Base-by-base conservation (phyloP, 30 jellyfish, hydroid and myxozoan genomes). In the Aurelia sp. region DNA sequence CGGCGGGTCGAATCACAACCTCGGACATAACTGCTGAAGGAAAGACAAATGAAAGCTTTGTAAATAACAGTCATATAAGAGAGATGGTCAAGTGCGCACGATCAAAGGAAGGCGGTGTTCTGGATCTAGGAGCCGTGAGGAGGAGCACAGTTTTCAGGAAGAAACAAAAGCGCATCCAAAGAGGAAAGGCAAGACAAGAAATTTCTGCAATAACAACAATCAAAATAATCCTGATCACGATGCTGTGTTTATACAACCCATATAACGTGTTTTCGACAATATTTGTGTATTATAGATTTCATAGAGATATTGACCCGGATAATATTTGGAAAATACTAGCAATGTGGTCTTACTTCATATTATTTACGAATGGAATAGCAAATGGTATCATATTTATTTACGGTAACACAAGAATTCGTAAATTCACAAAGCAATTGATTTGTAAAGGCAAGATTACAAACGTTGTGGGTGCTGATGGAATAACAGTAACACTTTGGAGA, bases 281-380 rank as follows among this genome's bases (percentile, higher is more conserved):
- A 16, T 17, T 31, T 19, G 61, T 50, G 35, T 33, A 69, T 33
- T 69, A 69, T 24, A 27, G 80, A 33, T 69, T 9, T 40, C 27
- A 69, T 15, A 19, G 18, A 8, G 24, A 69, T 20, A 69, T 33
- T 30, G 80, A 69, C 62, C 80, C 80, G 17, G 80, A 44, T 17
- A 15, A 35, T 69, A 50, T 33, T 20, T 69, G 80, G 80, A 69
- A 69, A 50, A 50, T 69, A 69, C 44, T 69, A 33, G 52, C 80
- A 24, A 50, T 69, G 52, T 69, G 80, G 80, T 69, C 62, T 31
- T 69, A 69, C 65, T 22, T 69, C n/a, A 22, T 69, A 33, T 20
- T 69, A 15, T 33, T 69, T 24, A 38, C 80, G 5, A 69, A 69
- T 50, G 80, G 80, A 15, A 33, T 69, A 17, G 44, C 44, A 55